phyloP scores from a whole-genome alignment of 37 sponge, comb jelly and placozoan genomes.

The Cliona cf. orientalis region DNA sequence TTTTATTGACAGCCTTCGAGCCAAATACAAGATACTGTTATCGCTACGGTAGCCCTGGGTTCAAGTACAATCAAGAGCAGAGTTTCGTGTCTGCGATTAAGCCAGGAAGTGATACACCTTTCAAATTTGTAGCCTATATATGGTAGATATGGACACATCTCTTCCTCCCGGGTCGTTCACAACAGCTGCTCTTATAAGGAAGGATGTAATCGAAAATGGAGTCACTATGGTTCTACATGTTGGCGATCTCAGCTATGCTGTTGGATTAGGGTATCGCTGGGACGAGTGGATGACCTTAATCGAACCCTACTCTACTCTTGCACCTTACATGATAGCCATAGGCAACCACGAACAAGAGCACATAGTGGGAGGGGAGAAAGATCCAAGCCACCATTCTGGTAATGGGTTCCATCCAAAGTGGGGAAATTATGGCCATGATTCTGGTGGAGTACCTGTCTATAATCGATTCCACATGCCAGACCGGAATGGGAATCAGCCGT shows the following conservation, averaged over 20 bases:
- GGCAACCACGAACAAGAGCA: slow-evolving; percentile 50
- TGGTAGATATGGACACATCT: slow-evolving; percentile 59
- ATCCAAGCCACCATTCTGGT: slow-evolving; percentile 43
- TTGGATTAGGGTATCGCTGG: slow-evolving; percentile 57
- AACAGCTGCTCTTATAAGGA: slow-evolving; percentile 3
- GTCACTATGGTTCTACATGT: slow-evolving; percentile 45
- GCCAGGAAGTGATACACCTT: slow-evolving; percentile 6
- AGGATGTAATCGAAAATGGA: slow-evolving; percentile 25
- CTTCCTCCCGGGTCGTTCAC: slow-evolving; percentile 18
- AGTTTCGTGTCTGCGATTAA: slow-evolving; percentile 12
- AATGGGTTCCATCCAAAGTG: slow-evolving; percentile 66
- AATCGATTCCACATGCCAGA: slow-evolving; percentile 73
- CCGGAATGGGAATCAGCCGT: slow-evolving; percentile 70
- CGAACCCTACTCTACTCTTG: slow-evolving; percentile 31
- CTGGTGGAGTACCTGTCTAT: slow-evolving; percentile 64
- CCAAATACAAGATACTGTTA: slow-evolving; percentile 50
- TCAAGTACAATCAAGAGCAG: slow-evolving; percentile 23
- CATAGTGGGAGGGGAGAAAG: slow-evolving; percentile 36
- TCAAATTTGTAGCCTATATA: slow-evolving; percentile 48
- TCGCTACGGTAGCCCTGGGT: slow-evolving; percentile 25
- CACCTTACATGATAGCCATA: too few species aligned
- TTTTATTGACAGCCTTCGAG: slow-evolving; percentile 34
- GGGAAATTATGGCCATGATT: slow-evolving; percentile 74
- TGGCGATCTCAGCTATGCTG: slow-evolving; percentile 64
- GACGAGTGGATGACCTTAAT: slow-evolving; percentile 60